Percentiles rank a stretch among this genome's conserved stretches.
Evolutionary conservation across 2,797 vertebrate genomes (phyloP).

Genomic region (Sebastes dallii): DNA sequence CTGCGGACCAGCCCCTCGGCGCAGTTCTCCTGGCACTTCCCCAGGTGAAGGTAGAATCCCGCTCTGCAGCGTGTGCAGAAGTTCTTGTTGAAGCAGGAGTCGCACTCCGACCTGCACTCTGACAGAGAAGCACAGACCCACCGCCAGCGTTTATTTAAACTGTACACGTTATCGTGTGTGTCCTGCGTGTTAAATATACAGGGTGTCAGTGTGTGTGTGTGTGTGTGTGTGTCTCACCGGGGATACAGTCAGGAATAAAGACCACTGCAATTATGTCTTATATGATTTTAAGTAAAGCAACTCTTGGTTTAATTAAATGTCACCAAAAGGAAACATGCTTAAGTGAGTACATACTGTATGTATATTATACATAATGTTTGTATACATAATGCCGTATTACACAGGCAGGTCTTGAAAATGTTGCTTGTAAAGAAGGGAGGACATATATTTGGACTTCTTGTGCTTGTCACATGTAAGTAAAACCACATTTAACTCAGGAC

Average conservation of each 20-base stretch:
- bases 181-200: conserved; percentile 63
- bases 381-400: not conserved
- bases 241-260: conserved; percentile 31
- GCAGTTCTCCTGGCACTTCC: conserved; percentile 96
- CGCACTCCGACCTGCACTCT: conserved; percentile 98
- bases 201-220: conserved; percentile 44
- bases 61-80: conserved; percentile 98
- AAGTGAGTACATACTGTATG: not conserved
- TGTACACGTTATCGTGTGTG: conserved; percentile 54
- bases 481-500: conserved; percentile 6
- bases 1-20: conserved; percentile 91
- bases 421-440: conserved; percentile 3
- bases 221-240: conserved; percentile 8
- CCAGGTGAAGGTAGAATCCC: conserved; percentile 95
- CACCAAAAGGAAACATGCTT: conserved; percentile 12
- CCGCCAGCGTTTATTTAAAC: conserved; percentile 68
- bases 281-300: conserved; percentile 21
- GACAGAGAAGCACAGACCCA: conserved; percentile 77
- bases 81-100: conserved; percentile 99
- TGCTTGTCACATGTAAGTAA: conserved; percentile 13
- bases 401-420: not conserved
- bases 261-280: conserved; percentile 2
- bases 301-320: conserved; percentile 31
- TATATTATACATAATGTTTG: not conserved
- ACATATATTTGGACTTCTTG: conserved; percentile 13